Percentiles rank a stretch among this genome's conserved stretches.
These are phyloP conservation scores for Poliocrania exsul DNA, from an alignment of 2,797 vertebrate species.

Conservation along the genomic window DNA sequence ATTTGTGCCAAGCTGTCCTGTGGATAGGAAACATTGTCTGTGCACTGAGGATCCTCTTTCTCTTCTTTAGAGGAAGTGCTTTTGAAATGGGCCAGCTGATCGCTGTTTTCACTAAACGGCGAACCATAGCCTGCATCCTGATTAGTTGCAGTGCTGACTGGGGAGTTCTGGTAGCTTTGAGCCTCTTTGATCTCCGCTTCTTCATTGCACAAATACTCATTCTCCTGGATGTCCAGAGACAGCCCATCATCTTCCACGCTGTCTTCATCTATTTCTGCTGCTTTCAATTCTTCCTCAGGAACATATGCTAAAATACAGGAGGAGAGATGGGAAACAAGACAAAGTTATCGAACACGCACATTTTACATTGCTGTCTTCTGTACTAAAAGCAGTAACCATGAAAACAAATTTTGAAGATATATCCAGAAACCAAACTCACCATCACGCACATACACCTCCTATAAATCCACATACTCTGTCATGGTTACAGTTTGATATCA, in stretches of 20 bases:
- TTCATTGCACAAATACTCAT: slow-evolving; percentile 90
- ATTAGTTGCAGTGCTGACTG: slow-evolving; percentile 94
- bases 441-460: background rate
- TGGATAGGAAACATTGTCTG: slow-evolving; percentile 84
- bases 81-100: slow-evolving; percentile 91
- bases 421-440: background rate
- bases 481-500: background rate
- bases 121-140: slow-evolving; percentile 95
- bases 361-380: slow-evolving; percentile 27
- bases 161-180: slow-evolving; percentile 94
- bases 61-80: slow-evolving; percentile 87
- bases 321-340: slow-evolving; percentile 39
- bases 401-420: slow-evolving; percentile 15
- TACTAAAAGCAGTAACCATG: background rate
- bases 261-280: slow-evolving; percentile 88
- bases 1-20: slow-evolving; percentile 97
- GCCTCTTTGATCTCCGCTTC: slow-evolving; percentile 87
- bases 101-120: slow-evolving; percentile 94
- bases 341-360: background rate
- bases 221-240: slow-evolving; percentile 89
- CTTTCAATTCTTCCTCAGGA: slow-evolving; percentile 94
- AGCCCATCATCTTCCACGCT: slow-evolving; percentile 89
- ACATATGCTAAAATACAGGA: slow-evolving; percentile 89
- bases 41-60: slow-evolving; percentile 82
- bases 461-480: slow-evolving; percentile 12